Conservation (phyloP, 1,140 invertebrate species). For the Idris sp. region DNA sequence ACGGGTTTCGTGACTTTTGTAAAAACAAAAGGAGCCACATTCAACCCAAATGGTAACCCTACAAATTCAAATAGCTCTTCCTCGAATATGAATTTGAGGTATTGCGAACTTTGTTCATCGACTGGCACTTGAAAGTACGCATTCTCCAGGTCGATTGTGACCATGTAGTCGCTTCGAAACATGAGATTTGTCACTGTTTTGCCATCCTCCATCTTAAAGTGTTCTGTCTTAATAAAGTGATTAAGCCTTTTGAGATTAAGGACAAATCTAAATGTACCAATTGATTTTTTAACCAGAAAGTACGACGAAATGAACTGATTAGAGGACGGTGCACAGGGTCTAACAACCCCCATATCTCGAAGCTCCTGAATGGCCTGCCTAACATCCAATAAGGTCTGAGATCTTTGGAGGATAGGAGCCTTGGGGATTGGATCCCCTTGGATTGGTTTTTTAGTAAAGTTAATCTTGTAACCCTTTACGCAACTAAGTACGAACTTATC, state of each 20-base stretch:
- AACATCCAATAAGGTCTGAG: not conserved
- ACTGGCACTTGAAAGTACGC: not conserved
- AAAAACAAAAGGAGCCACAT: not conserved
- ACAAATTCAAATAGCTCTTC: not conserved
- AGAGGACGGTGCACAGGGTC: too few species aligned
- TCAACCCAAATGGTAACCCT: constrained; percentile 2
- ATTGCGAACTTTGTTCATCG: not conserved
- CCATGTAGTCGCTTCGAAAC: not conserved
- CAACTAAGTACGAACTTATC: not conserved
- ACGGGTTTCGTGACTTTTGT: not conserved
- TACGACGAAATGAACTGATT: not conserved
- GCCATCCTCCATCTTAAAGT: constrained; percentile 5
- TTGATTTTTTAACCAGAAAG: constrained; percentile 5
- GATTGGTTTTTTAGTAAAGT: not conserved
- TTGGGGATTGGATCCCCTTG: not conserved
- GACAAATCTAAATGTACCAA: not conserved
- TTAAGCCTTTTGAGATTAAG: not conserved
- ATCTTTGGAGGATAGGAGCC: not conserved
- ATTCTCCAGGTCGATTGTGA: not conserved
- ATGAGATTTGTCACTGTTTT: not conserved
- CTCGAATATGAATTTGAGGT: not conserved
- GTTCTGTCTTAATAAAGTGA: not conserved
- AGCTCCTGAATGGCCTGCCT: not conserved
- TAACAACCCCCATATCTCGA: not conserved
- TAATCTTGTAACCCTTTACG: not conserved